These are phyloP conservation scores for Tipula helvola DNA, from an alignment of 2,888 invertebrate genomes.

Conservation along the genomic window DNA sequence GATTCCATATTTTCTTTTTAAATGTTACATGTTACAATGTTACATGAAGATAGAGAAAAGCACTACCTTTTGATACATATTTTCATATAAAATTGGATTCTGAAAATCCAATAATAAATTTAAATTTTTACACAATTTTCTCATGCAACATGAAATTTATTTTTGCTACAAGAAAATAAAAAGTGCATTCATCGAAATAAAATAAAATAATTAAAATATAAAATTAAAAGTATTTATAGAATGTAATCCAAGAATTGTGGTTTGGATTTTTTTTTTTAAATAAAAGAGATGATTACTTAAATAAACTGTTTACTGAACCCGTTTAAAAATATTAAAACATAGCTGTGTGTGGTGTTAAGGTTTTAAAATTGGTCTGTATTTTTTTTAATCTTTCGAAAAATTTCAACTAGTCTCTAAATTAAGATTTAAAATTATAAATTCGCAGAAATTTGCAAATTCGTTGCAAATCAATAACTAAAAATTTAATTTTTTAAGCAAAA, in stretches of 20 bases:
- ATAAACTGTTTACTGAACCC: too few relatives aligned
- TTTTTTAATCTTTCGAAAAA: too few relatives aligned
- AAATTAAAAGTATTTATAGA: not conserved
- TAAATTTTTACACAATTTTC: not conserved
- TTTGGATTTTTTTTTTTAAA: not conserved
- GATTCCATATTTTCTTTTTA: not conserved
- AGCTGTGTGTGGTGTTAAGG: too few relatives aligned
- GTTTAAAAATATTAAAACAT: too few relatives aligned
- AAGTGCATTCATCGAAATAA: not conserved
- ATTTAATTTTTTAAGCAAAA: too few relatives aligned
- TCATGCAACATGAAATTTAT: not conserved
- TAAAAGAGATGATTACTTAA: not conserved
- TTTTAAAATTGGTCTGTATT: too few relatives aligned
- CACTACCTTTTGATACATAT: not conserved
- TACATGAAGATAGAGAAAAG: not conserved
- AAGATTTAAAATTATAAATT: too few relatives aligned
- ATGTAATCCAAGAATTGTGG: not conserved
- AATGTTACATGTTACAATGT: not conserved
- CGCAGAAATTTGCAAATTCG: too few relatives aligned
- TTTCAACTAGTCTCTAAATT: too few relatives aligned
- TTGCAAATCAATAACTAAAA: too few relatives aligned
- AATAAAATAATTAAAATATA: not conserved
- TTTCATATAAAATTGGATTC: not conserved
- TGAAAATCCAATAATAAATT: not conserved
- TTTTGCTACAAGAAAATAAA: not conserved